Evolutionary conservation across 2,888 invertebrate genomes (phyloP).

Genomic region (Proisotoma minuta): DNA sequence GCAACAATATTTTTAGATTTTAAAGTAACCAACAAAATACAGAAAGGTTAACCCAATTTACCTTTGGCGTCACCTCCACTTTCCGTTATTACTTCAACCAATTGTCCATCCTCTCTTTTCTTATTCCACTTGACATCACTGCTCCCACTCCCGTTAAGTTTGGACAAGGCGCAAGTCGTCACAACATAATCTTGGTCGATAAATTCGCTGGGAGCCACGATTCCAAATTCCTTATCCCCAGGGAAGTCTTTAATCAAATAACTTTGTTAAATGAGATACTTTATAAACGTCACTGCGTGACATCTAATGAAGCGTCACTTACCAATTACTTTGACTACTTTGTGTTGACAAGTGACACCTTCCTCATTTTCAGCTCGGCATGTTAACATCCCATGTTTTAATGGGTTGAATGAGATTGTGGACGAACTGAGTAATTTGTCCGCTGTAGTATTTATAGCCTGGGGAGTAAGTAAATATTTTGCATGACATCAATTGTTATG

Average conservation of each 20-base stretch:
- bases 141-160: constrained; percentile 57
- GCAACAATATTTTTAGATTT: too few species aligned
- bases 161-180: constrained; percentile 59
- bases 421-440: neutral
- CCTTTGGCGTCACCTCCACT: neutral
- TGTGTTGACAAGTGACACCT: constrained; percentile 48
- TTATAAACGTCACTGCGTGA: neutral
- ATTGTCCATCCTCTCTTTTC: neutral
- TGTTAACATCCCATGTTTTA: constrained; percentile 49
- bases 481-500: neutral
- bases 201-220: constrained; percentile 48
- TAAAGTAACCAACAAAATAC: neutral
- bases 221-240: constrained; percentile 54
- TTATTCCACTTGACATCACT: neutral
- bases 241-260: constrained; percentile 38
- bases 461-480: neutral
- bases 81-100: neutral
- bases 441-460: neutral
- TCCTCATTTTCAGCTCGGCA: constrained; percentile 51
- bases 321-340: constrained; percentile 31
- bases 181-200: constrained; percentile 58
- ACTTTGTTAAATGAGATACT: neutral
- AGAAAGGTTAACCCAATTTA: neutral
- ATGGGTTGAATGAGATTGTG: constrained; percentile 37
- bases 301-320: neutral